These are phyloP conservation scores for Alethe diademata DNA, from an alignment of 2,113 vertebrate genomes.

Conservation along the genomic window DNA sequence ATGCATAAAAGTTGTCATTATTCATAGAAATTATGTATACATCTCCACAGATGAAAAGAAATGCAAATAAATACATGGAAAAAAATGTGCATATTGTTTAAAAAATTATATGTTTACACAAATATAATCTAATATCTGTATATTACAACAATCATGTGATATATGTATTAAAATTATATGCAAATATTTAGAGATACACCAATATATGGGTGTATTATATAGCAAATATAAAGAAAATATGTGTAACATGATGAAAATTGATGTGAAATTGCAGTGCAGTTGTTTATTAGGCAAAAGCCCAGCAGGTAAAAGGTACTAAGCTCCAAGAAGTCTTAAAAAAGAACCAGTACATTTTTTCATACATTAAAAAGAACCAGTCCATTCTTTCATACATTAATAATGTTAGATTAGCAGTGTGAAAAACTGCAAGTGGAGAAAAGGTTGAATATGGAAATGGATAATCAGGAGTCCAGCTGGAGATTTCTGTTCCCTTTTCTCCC, in stretches of 20 bases:
- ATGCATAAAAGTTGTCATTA: neutral
- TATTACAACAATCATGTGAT: neutral
- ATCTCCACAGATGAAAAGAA: neutral
- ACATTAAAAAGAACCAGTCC: neutral
- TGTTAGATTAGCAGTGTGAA: neutral
- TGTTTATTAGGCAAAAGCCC: neutral
- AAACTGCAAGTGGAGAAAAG: neutral
- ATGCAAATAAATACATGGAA: neutral
- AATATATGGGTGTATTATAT: neutral
- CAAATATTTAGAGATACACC: neutral
- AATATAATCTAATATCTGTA: neutral
- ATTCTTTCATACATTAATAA: conserved; percentile 1
- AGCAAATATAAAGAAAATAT: neutral
- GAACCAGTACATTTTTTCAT: neutral
- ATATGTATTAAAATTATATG: neutral
- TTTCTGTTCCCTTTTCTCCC: neutral
- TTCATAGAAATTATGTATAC: neutral
- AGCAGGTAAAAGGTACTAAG: neutral
- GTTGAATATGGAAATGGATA: neutral
- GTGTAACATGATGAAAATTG: neutral
- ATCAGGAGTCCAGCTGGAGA: neutral
- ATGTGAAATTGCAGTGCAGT: neutral
- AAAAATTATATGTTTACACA: neutral
- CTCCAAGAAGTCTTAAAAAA: neutral
- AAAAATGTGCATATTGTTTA: neutral